Evolutionary conservation across 2,797 vertebrate genomes (phyloP).

Genomic region (Crax fasciolata): DNA sequence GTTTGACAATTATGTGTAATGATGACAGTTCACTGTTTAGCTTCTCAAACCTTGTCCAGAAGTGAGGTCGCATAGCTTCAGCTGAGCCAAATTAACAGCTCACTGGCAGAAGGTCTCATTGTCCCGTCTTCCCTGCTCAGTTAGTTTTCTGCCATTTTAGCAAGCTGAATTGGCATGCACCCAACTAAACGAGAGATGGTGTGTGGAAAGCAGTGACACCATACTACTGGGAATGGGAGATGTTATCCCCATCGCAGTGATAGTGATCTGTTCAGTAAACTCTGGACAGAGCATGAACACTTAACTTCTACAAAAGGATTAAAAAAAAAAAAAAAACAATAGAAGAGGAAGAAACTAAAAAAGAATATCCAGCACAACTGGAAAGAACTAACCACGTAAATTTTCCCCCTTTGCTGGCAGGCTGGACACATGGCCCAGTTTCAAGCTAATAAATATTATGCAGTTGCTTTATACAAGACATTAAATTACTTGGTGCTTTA

Average conservation of each 20-base stretch:
- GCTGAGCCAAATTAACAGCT: conserved; percentile 35
- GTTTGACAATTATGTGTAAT: background rate
- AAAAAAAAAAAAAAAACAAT: background rate
- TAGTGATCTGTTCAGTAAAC: background rate
- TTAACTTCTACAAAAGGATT: background rate
- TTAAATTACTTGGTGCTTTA: background rate
- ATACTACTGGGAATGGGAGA: background rate
- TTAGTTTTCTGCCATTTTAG: conserved; percentile 33
- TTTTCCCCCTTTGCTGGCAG: background rate
- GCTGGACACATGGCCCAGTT: background rate
- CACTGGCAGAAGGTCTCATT: background rate
- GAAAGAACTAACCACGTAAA: conserved; percentile 14
- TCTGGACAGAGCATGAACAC: background rate
- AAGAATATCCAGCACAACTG: background rate
- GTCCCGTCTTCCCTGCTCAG: background rate
- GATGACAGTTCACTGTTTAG: background rate
- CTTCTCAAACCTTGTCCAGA: conserved; percentile 38
- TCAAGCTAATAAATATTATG: conserved; percentile 47
- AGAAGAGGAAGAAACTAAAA: background rate
- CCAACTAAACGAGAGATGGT: background rate
- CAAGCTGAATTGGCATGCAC: background rate
- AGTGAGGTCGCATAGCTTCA: background rate
- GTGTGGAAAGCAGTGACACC: background rate
- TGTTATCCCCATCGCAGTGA: background rate
- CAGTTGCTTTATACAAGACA: conserved; percentile 25